Evolutionary conservation across 2,113 vertebrate genomes (phyloP), one percentile per base, ranked within the genome.

Genomic region (Ptychochromis oligacanthus): DNA sequence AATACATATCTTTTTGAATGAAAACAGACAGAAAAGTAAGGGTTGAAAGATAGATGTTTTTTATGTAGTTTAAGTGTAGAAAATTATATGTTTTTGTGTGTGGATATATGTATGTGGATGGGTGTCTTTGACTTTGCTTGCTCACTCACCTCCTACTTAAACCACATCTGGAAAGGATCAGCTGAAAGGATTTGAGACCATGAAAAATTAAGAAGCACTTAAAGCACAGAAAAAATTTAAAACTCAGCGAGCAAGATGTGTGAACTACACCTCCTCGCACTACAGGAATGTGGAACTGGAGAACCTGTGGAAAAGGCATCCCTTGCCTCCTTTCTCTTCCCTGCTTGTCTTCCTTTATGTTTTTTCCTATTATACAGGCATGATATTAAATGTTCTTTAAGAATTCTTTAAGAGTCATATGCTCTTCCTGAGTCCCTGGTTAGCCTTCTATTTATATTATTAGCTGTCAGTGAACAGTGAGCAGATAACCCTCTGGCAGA

Each of bases 131-230:
- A 61, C 72, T 87, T 76, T 84, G 46, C 81, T 79, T 93, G 80
- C 85, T 81, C 77, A 70, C 57, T 91, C 83, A 80, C 75, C 77
- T 82, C 81, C 38, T 61, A 60, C 64, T 74, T 78, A 13, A 90
- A 52, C 6, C 81, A 89, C 94, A 94, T 93, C 90, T 95, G 93
- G 92, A 94, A 94, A 20, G 83, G 43, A 94, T 93, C 90, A 92
- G 79, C 56, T 87, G 38, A 79, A 85, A 83, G 56, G 61, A 64
- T 78, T 78, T 74, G 85, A 91, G 82, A 83, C 78, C 74, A 31
- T 86, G 82, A 92, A 93, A 93, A 95, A 93, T 93, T 93, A 94
- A 91, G 88, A 93, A 94, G 90, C 89, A 87, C 88, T 93, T 93
- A 89, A 90, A 94, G 92, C 72, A 81, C 81, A 54, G 80, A 88